phyloP scores from a whole-genome alignment of 2,113 vertebrate species.

The Corynorhinus townsendii region DNA sequence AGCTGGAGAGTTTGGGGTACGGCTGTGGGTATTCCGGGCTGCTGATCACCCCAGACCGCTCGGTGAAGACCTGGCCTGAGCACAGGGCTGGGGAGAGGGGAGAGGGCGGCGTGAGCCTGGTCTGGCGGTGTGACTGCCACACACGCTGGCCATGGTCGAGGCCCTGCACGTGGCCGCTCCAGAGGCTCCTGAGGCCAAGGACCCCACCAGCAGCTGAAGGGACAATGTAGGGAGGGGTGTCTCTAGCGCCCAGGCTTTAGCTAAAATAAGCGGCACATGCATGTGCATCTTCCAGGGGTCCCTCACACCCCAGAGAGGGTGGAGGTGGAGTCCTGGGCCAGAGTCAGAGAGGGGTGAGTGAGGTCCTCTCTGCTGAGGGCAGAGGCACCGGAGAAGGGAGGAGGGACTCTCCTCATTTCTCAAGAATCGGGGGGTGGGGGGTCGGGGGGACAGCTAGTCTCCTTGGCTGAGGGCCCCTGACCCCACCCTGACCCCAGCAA shows the following conservation, averaged over 20 bases:
- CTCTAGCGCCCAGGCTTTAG: neutral
- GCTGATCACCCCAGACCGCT: slow-evolving; percentile 79
- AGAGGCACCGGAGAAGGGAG: neutral
- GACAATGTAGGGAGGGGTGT: neutral
- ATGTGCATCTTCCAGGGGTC: neutral
- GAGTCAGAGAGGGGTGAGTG: neutral
- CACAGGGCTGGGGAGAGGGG: slow-evolving; percentile 78
- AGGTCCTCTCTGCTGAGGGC: neutral
- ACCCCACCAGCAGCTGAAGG: neutral
- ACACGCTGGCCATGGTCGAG: neutral
- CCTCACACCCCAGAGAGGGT: neutral
- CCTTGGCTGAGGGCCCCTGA: neutral
- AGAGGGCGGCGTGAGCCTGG: neutral
- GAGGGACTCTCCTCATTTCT: neutral
- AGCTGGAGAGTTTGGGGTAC: slow-evolving; percentile 83
- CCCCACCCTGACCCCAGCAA: neutral
- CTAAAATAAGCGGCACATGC: accelerated
- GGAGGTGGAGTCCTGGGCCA: neutral
- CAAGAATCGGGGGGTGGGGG: neutral
- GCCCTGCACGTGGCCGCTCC: neutral
- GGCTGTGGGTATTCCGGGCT: slow-evolving; percentile 81
- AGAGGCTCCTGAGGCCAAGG: neutral
- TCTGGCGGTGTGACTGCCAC: accelerated
- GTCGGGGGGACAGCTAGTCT: accelerated
- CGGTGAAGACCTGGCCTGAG: slow-evolving; percentile 74